Evolutionary conservation across 1,140 invertebrate genomes (phyloP).

Genomic region (Plodia interpunctella): DNA sequence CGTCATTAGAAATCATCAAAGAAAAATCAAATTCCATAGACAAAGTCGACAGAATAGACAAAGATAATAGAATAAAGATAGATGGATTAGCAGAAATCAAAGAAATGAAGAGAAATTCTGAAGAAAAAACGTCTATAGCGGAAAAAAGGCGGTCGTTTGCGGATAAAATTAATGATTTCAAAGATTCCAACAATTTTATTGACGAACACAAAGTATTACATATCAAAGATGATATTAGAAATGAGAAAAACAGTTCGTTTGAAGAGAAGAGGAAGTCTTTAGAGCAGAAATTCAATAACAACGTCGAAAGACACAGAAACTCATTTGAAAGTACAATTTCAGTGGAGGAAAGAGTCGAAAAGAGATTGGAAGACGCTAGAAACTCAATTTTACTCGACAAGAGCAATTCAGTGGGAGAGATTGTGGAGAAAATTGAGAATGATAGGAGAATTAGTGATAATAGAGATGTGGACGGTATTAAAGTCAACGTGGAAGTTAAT

Average conservation of each 20-base stretch:
- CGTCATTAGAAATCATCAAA: not conserved
- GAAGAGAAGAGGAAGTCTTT: not conserved
- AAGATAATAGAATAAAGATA: constrained; percentile 1
- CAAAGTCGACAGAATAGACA: not conserved
- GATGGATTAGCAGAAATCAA: not conserved
- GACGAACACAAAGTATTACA: too few species aligned
- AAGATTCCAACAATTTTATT: too few species aligned
- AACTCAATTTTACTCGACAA: constrained; percentile 20
- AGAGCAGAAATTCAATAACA: constrained; percentile 12
- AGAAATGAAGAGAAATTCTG: too few species aligned
- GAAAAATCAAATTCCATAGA: not conserved
- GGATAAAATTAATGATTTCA: too few species aligned
- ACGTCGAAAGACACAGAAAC: constrained; percentile 17
- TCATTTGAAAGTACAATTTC: constrained; percentile 19
- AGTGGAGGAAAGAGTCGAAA: constrained; percentile 17
- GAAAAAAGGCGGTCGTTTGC: too few species aligned
- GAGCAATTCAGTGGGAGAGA: constrained; percentile 28
- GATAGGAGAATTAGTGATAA: constrained; percentile 22
- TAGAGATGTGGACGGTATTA: constrained; percentile 31
- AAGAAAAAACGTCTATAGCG: too few species aligned
- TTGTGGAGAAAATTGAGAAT: constrained; percentile 31
- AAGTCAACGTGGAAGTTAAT: constrained; percentile 28
- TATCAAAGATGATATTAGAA: not conserved
- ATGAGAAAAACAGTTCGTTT: not conserved
- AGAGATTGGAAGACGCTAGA: constrained; percentile 25